Evolutionary conservation across 2,888 invertebrate genomes (phyloP).

Genomic region (Lucinisca nassula): DNA sequence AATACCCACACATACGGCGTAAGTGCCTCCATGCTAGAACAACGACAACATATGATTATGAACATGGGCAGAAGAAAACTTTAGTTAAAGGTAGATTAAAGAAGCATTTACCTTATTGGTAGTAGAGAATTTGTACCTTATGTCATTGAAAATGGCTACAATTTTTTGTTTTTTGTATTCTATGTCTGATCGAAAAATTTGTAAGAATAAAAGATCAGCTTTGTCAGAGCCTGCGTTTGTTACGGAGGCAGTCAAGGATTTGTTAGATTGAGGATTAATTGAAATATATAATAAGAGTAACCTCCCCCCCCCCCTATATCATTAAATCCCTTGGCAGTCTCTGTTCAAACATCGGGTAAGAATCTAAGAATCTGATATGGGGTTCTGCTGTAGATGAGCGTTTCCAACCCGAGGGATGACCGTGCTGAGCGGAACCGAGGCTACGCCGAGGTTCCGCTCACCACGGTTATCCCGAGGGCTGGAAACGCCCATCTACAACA

Average conservation of each 20-base stretch:
- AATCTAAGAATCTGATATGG: too few species aligned
- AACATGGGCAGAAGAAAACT: background rate
- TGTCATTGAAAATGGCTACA: constrained; percentile 24
- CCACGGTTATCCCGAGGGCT: too few species aligned
- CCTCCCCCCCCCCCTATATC: background rate
- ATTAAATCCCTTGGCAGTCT: constrained; percentile 19
- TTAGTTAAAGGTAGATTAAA: too few species aligned
- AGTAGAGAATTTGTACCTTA: background rate
- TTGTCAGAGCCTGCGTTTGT: constrained; percentile 19
- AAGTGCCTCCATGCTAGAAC: constrained; percentile 33
- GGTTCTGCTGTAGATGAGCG: too few species aligned
- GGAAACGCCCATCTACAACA: too few species aligned
- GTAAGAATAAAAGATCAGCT: constrained; percentile 33
- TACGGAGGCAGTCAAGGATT: constrained; percentile 22
- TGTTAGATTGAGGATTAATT: constrained; percentile 35
- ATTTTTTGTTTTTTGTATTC: constrained; percentile 10
- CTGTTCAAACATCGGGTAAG: constrained; percentile 9
- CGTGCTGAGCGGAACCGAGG: too few species aligned
- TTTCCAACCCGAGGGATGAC: too few species aligned
- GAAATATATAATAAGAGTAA: background rate
- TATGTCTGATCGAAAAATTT: background rate
- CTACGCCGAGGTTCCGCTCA: too few species aligned
- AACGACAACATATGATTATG: background rate
- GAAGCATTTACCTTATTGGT: too few species aligned
- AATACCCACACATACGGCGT: constrained; percentile 32